These are phyloP conservation scores for Drosophila athabasca DNA, from an alignment of 1,140 invertebrate species.

Conservation along the genomic window DNA sequence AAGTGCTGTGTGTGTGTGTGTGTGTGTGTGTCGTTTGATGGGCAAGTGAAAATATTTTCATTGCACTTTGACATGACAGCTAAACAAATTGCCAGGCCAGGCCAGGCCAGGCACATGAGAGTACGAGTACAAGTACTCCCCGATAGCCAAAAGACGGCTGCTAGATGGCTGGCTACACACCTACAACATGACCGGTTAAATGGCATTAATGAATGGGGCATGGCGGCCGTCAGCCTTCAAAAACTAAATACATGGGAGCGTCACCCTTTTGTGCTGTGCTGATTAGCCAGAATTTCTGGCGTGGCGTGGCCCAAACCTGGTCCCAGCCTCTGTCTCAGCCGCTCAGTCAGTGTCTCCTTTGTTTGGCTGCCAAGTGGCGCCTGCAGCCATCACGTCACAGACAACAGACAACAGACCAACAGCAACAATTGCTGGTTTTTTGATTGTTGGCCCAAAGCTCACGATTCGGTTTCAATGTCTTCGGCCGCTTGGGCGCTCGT, in stretches of 20 bases:
- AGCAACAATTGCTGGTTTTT: conserved; percentile 65
- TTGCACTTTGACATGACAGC: conserved; percentile 81
- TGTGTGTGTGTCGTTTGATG: conserved; percentile 43
- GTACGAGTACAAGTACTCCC: neutral
- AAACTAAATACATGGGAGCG: conserved; percentile 68
- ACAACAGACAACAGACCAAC: conserved; percentile 51
- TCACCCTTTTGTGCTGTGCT: conserved; percentile 75
- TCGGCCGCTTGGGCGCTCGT: conserved; percentile 35
- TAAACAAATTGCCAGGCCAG: conserved; percentile 65
- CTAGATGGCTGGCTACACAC: conserved; percentile 24
- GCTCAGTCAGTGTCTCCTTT: conserved; percentile 50
- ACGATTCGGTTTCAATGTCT: conserved; percentile 77
- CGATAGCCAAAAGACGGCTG: neutral
- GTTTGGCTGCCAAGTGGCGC: conserved; percentile 77
- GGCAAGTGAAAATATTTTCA: conserved; percentile 80
- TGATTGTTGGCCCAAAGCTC: conserved; percentile 69
- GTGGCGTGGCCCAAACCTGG: conserved; percentile 47
- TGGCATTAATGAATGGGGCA: conserved; percentile 68
- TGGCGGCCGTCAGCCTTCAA: conserved; percentile 66
- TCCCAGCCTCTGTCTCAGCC: no score
- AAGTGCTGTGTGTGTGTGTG: conserved; percentile 53
- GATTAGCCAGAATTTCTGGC: conserved; percentile 77
- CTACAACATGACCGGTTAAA: conserved; percentile 57
- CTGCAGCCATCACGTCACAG: conserved; percentile 80
- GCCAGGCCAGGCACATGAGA: conserved; percentile 5